phyloP scores from a whole-genome alignment of 2,888 invertebrate species.

The Tortricodes alternella region DNA sequence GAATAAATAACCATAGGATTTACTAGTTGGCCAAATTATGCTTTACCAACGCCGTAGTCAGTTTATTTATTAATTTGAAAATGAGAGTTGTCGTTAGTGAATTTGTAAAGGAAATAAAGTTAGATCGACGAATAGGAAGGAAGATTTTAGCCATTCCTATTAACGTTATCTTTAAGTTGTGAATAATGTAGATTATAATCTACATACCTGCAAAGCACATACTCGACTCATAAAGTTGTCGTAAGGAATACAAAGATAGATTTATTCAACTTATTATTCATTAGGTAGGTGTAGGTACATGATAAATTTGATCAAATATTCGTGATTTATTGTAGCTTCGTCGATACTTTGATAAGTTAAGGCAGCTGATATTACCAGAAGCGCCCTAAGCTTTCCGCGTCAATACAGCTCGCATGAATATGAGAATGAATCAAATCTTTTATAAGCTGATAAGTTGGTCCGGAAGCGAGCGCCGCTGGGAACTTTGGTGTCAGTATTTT shows the following conservation, averaged over 20 bases:
- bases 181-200: no score
- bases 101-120: not conserved
- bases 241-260: no score
- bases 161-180: no score
- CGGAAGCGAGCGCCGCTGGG: slow-evolving; percentile 12
- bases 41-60: not conserved
- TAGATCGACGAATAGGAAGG: no score
- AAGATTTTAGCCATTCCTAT: no score
- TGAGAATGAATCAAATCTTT: slow-evolving; percentile 34
- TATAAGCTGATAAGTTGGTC: slow-evolving; percentile 34
- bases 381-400: slow-evolving; percentile 13
- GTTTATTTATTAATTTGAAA: slow-evolving; percentile 2
- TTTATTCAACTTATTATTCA: no score
- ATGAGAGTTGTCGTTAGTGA: not conserved
- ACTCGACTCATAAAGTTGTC: no score
- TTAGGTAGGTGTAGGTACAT: not conserved
- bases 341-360: not conserved
- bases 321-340: slow-evolving; percentile 5
- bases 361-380: slow-evolving; percentile 14
- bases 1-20: slow-evolving; percentile 23
- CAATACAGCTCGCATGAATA: slow-evolving; percentile 24
- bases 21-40: slow-evolving; percentile 7
- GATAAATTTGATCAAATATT: not conserved
- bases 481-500: slow-evolving; percentile 33
- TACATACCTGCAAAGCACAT: no score